Evolutionary conservation across 2,113 vertebrate genomes (phyloP), one percentile per base, ranked within the genome.

Genomic region (Donacobius atricapilla): DNA sequence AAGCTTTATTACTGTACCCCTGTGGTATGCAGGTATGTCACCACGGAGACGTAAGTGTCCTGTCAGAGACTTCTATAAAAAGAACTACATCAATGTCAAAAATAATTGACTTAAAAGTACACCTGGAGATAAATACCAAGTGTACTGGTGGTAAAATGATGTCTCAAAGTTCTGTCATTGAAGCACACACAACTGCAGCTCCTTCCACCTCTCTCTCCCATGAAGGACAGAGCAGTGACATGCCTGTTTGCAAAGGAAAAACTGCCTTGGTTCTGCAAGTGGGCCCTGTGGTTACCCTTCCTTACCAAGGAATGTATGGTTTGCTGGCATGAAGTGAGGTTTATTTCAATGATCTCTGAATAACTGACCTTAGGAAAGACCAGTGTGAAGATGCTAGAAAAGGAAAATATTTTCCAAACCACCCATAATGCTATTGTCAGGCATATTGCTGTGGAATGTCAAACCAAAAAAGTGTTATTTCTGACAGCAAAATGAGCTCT

Each of bases 401-500:
- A 76, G 37, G 68, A 72, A 78, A 75, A 61, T 60, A 22, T 64
- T 80, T 87, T 86, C 48, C 35, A 39, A 88, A 83, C 15, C 30
- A 64, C 35, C 4, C 6, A 64, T 61, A 69, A 69, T 61, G 44
- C n/a, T 50, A 33, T 86, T 71, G 44, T 77, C n/a, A 57, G 39
- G 39, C 53, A 81, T 76, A 82, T 51, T 80, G 45, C 65, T 83
- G 35, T 76, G 53, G 83, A 61, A 50, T 79, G 27, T 47, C n/a
- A 83, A 53, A 81, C 15, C 0, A 0, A 75, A 94, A 91, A 93
- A 64, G 61, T 56, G 89, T 37, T 25, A 47, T 27, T 93, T 84
- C 60, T 94, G 73, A 94, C 81, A 95, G 66, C 11, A 72, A 82
- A 93, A 96, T 42, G 51, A 90, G 45, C 37, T 94, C 68, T 91